Percentiles rank a stretch among this genome's conserved stretches.
Evolutionary conservation across 23 tunicate species (phyloP).

Genomic region (Botrylloides violaceus): DNA sequence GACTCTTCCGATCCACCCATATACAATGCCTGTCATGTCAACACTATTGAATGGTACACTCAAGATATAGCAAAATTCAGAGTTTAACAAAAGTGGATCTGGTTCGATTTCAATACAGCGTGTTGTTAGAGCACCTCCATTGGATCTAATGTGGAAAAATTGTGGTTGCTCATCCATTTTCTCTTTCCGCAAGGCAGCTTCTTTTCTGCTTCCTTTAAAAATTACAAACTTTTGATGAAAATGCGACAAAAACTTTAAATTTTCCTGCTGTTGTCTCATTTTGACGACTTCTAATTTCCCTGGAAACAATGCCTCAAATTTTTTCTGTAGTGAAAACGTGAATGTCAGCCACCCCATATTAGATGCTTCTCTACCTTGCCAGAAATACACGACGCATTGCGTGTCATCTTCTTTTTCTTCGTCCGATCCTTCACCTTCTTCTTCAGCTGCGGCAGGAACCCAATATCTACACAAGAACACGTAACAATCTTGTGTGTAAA

Average conservation of each 20-base stretch:
- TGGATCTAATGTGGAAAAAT: constrained; percentile 82
- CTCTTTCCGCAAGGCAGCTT: constrained; percentile 20
- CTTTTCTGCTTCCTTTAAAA: constrained; percentile 78
- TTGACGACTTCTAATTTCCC: constrained; percentile 85
- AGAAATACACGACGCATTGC: constrained; percentile 89
- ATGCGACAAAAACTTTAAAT: constrained; percentile 93
- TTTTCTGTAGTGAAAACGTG: constrained; percentile 82
- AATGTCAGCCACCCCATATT: constrained; percentile 98
- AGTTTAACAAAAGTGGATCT: constrained; percentile 59
- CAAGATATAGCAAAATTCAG: constrained; percentile 94
- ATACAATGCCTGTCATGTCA: constrained; percentile 95
- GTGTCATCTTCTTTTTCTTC: constrained; percentile 79
- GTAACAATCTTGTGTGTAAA: constrained; percentile 88
- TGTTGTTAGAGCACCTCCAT: constrained; percentile 69
- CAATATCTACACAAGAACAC: constrained; percentile 97
- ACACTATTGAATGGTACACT: constrained; percentile 95
- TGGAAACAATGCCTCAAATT: constrained; percentile 73
- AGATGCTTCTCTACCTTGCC: constrained; percentile 94
- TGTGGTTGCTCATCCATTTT: constrained; percentile 57
- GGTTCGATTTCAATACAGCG: constrained; percentile 86
- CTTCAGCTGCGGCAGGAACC: constrained; percentile 83
- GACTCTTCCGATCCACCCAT: constrained; percentile 97
- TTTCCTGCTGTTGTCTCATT: constrained; percentile 99
- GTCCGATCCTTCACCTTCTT: constrained; percentile 57
- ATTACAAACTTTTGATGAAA: constrained; percentile 91